phyloP scores from a whole-genome alignment of 2,113 vertebrate genomes.

The Erythrolamprus reginae region DNA sequence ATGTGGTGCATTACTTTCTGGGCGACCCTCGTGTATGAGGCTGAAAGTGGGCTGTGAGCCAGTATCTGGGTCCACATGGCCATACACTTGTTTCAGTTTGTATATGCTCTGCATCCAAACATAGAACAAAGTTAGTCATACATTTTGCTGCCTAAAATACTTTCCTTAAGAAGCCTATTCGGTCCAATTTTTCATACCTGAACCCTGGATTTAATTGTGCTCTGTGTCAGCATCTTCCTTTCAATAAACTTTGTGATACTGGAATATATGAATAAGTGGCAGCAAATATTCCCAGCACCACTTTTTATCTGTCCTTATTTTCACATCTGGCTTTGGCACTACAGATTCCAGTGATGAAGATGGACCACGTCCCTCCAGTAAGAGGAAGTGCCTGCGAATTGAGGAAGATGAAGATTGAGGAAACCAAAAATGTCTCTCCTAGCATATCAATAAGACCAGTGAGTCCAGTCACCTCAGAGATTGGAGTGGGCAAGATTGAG shows the following conservation, averaged over 20 bases:
- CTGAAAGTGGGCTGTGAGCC: background rate
- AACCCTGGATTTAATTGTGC: background rate
- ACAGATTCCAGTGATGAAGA: constrained; percentile 55
- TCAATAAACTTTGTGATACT: background rate
- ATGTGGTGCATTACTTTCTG: too few species aligned
- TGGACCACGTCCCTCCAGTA: constrained; percentile 58
- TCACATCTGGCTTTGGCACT: fast-evolving
- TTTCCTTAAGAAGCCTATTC: background rate
- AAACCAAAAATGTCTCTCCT: background rate
- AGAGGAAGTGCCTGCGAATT: constrained; percentile 73
- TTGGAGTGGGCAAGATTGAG: background rate
- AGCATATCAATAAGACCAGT: background rate
- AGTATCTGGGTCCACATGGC: background rate
- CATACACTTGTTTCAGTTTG: background rate
- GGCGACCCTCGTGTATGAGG: too few species aligned
- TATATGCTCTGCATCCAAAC: background rate
- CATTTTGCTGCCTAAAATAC: background rate
- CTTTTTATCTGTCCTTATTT: background rate
- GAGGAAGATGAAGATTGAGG: constrained; percentile 70
- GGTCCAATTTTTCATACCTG: background rate
- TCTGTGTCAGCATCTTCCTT: background rate
- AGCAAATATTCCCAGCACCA: background rate
- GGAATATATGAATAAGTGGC: background rate
- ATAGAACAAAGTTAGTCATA: background rate
- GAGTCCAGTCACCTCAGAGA: background rate